These are phyloP conservation scores for Baryphthengus martii DNA, from an alignment of 2,113 vertebrate genomes.

Conservation along the genomic window DNA sequence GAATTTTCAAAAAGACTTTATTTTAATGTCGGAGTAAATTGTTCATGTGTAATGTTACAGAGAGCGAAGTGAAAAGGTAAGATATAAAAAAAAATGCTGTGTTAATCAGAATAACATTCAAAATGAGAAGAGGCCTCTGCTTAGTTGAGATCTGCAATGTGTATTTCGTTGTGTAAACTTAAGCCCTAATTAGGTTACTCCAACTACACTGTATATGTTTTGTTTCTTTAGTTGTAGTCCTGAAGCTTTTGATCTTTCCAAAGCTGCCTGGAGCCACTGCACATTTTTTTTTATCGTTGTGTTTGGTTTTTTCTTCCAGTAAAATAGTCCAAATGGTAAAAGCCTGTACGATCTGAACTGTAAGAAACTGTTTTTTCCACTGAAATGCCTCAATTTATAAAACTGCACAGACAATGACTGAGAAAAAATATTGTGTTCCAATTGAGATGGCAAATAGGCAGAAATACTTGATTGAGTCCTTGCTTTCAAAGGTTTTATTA, in stretches of 20 bases:
- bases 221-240: neutral
- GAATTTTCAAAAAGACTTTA: neutral
- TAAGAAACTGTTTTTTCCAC: neutral
- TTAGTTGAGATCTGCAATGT: neutral
- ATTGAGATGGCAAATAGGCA: neutral
- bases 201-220: neutral
- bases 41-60: neutral
- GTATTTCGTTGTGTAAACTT: neutral
- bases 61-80: neutral
- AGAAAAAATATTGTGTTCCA: neutral
- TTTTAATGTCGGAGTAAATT: neutral
- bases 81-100: neutral
- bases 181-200: neutral
- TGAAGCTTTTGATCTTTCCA: neutral
- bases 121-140: neutral
- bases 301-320: neutral
- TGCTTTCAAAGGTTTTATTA: neutral
- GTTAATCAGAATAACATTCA: neutral
- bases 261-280: neutral
- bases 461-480: neutral
- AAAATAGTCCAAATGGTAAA: neutral
- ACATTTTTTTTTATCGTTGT: neutral
- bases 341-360: neutral
- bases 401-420: neutral
- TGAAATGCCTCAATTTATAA: neutral